Conservation (phyloP, 37 sponge, comb jelly and placozoan genomes). For the Beroe ovata region DNA sequence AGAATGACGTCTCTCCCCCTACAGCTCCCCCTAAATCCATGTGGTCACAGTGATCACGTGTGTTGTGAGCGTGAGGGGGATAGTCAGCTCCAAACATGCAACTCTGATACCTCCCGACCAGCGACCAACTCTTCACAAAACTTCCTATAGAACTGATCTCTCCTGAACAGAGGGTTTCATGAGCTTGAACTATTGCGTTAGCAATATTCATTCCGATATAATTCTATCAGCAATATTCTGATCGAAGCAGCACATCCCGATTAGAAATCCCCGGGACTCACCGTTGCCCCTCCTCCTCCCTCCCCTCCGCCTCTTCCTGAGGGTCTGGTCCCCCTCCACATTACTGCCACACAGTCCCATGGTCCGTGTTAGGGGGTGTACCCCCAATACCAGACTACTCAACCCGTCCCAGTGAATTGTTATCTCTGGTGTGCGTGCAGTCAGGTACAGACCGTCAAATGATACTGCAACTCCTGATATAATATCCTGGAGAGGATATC, state of each 20-base stretch:
- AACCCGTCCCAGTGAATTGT: slow-evolving; percentile 35
- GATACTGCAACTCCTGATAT: neutral
- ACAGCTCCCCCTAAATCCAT: no score
- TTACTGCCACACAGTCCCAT: slow-evolving; percentile 30
- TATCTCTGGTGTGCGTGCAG: neutral
- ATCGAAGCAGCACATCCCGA: no score
- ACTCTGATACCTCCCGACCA: neutral
- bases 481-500: no score
- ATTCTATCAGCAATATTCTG: no score
- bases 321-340: slow-evolving; percentile 7
- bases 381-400: slow-evolving; percentile 1
- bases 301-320: neutral
- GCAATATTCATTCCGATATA: no score
- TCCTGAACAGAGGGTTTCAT: no score
- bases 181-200: no score
- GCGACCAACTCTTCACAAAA: slow-evolving; percentile 46
- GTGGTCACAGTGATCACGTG: no score
- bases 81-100: neutral
- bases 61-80: no score
- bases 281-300: slow-evolving; percentile 14
- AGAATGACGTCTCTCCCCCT: no score
- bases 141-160: neutral
- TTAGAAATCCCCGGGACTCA: no score
- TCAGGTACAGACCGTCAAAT: slow-evolving; percentile 52
- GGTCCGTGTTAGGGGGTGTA: neutral